phyloP scores from a whole-genome alignment of 2,888 invertebrate species.

The Tetragonula carbonaria region DNA sequence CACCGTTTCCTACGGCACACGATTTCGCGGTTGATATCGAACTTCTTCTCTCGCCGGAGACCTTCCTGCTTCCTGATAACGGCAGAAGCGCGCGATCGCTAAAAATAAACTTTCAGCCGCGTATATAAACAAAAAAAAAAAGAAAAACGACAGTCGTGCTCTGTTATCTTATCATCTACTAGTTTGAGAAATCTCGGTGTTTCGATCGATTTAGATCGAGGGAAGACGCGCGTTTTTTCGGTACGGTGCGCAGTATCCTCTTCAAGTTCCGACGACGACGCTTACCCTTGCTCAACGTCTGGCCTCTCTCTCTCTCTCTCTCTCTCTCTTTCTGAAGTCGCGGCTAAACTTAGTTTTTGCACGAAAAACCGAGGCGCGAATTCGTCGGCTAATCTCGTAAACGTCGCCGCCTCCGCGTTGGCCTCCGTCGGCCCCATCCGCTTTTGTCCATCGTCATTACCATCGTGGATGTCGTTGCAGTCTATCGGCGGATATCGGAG shows the following conservation, averaged over 20 bases:
- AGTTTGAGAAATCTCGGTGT: no score
- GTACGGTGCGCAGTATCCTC: background rate
- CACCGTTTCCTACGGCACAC: background rate
- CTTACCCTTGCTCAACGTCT: background rate
- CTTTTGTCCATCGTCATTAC: no score
- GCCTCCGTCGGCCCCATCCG: no score
- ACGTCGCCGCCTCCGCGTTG: no score
- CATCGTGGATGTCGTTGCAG: background rate
- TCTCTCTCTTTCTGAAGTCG: background rate
- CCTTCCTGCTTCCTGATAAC: background rate
- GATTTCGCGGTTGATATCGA: background rate
- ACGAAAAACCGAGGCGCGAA: background rate
- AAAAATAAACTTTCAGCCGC: no score
- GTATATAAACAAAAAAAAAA: no score
- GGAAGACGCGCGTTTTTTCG: background rate
- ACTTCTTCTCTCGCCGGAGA: background rate
- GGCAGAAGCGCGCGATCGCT: background rate
- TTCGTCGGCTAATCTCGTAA: background rate
- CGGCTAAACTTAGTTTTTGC: background rate
- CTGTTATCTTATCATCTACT: background rate
- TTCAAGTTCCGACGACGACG: background rate
- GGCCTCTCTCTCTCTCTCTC: no score
- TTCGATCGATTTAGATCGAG: background rate
- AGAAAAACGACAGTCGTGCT: no score
- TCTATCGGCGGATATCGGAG: constrained; percentile 6